Base-by-base conservation (phyloP, 2,113 vertebrate genomes). In the Ammodytes marinus region DNA sequence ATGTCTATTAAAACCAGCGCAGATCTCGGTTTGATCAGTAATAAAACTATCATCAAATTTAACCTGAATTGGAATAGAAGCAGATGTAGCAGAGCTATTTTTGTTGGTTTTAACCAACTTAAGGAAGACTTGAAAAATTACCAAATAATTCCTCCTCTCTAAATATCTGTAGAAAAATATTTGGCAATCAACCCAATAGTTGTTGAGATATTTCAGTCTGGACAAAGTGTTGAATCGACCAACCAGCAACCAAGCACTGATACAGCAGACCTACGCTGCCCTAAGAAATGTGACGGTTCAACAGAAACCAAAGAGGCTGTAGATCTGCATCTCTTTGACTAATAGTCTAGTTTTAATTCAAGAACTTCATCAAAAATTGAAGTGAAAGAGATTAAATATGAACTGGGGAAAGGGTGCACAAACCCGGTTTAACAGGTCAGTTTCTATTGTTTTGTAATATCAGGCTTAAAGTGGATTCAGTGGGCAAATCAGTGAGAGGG, bases 381-480 rank as follows among this genome's bases (percentile, higher is more conserved):
- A 84, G 77, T 74, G 79, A 87, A 49, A 77, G 82, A 89, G 89
- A 88, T 88, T 85, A 92, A 83, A 81, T 14, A 61, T 63, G 76
- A 82, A 47, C 13, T 3, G 0, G 63, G 71, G 50, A 3, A 27
- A 5, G 59, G 77, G 43, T 11, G 69, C 68, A 47, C 37, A 57
- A 27, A 78, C 70, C 79, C 74, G 64, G 76, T 78, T 86, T 86
- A 86, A 58, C 71, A 76, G 89, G 92, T 90, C 89, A 90, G 73
- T 61, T 73, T 80, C 85, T 85, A 74, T 86, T 79, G 84, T 86
- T 85, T 86, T 64, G 40, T 77, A 64, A 79, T 77, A 84, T 83
- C 52, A 77, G 85, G 78, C 85, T 93, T 90, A 90, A 76, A 86
- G 69, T 86, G 86, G 83, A 80, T 76, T 80, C 82, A 64, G 69